Evolutionary conservation across 2,797 vertebrate species (phyloP).

Genomic region (Babyrousa celebensis): DNA sequence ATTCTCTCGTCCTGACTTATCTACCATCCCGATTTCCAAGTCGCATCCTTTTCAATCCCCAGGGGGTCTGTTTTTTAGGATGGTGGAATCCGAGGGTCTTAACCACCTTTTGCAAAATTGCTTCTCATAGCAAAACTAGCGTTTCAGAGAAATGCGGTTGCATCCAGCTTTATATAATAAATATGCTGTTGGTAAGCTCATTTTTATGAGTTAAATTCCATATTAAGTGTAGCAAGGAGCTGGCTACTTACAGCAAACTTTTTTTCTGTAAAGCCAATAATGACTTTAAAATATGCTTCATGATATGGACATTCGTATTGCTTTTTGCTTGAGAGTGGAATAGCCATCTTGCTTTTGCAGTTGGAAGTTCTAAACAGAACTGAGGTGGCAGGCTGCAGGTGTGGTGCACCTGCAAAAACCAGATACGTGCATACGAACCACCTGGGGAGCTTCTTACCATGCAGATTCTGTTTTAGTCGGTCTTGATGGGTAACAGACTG

Average conservation of each 20-base stretch:
- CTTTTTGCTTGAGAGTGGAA: background rate
- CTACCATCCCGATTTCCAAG: background rate
- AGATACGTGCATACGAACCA: background rate
- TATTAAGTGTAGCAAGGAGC: conserved; percentile 8
- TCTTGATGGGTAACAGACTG: background rate
- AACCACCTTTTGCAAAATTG: background rate
- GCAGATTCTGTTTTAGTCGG: background rate
- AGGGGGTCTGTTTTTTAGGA: background rate
- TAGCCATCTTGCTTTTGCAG: conserved; percentile 11
- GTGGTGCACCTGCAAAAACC: too few species aligned
- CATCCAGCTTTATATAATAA: background rate
- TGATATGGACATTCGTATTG: background rate
- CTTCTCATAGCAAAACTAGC: background rate
- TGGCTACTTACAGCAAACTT: background rate
- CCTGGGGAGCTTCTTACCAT: background rate
- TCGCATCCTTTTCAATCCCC: conserved; percentile 21
- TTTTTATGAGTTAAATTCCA: conserved; percentile 38
- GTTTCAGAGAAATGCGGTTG: conserved; percentile 40
- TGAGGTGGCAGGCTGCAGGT: too few species aligned
- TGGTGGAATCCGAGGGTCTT: conserved; percentile 17
- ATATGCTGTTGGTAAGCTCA: background rate
- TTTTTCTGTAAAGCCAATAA: conserved; percentile 58
- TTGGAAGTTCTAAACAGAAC: background rate
- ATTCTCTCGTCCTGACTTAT: background rate
- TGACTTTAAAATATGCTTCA: conserved; percentile 13